Evolutionary conservation across 2,797 vertebrate genomes (phyloP).

Genomic region (Aulostomus chinensis): DNA sequence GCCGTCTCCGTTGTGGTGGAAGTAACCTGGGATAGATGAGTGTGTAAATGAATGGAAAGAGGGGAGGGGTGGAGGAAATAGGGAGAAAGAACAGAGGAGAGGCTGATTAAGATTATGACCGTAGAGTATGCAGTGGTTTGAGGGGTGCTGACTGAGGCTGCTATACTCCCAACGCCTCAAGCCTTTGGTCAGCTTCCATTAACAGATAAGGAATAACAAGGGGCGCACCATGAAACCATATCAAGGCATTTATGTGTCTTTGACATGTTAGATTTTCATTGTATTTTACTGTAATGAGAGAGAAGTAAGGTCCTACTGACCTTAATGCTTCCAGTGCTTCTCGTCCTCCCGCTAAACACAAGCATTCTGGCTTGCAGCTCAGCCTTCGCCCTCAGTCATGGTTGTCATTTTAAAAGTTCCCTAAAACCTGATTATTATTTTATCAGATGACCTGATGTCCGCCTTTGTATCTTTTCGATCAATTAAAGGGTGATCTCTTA

Average conservation of each 20-base stretch:
- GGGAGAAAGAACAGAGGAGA: conserved; percentile 26
- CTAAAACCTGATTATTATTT: too few species aligned
- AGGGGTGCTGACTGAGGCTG: conserved; percentile 10
- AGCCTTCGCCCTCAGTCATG: too few species aligned
- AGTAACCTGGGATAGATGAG: conserved; percentile 59
- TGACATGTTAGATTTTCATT: conserved; percentile 39
- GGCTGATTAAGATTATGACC: conserved; percentile 60
- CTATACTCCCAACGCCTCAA: conserved; percentile 52
- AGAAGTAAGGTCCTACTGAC: too few species aligned
- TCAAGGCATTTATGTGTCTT: conserved; percentile 20
- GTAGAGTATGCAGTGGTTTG: conserved; percentile 15
- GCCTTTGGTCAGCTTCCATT: conserved; percentile 56
- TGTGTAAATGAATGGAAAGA: conserved; percentile 32
- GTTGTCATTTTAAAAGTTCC: too few species aligned
- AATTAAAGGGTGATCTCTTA: too few species aligned
- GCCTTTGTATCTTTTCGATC: too few species aligned
- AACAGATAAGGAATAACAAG: conserved; percentile 44
- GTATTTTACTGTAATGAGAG: background rate
- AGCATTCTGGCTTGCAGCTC: too few species aligned
- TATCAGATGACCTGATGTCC: too few species aligned
- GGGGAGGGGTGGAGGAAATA: conserved; percentile 47
- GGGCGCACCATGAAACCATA: conserved; percentile 23
- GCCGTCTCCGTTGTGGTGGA: conserved; percentile 63
- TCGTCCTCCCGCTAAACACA: too few species aligned
- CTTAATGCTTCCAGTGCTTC: too few species aligned